Evolutionary conservation across 2,113 vertebrate genomes (phyloP), one percentile per base, ranked within the genome.

Genomic region (Neogobius melanostomus): DNA sequence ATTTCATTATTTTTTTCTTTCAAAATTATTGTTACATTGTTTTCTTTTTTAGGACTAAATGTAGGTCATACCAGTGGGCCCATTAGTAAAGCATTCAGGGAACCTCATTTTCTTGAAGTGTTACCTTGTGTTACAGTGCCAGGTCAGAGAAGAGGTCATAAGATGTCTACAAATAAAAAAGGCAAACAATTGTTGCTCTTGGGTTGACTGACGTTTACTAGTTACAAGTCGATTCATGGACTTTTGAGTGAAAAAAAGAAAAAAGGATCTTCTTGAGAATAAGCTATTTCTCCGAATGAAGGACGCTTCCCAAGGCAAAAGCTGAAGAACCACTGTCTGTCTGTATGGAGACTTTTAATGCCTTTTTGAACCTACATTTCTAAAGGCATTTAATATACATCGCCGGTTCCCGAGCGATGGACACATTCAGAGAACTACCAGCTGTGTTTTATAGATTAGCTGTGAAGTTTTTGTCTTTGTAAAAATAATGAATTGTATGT

Each of bases 381-480:
- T 88, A 85, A 42, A 56, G 82, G 84, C 66, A 6, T 71, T 64
- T n/a, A 61, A 74, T 82, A 76, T 66, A 72, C 66, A 69, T 76
- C 42, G 11, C 79, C 72, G 21, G 71, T 76, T 50, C 80, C 69
- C 43, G 71, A 81, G 56, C 46, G 78, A 76, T 45, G 46, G 68
- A 80, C 28, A 7, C 66, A 7, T 69, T 74, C 66, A 66, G 82
- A 69, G 79, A 88, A 86, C 87, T 77, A 87, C 86, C 77, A 67
- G 81, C 83, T 87, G 83, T 88, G 84, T 91, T 92, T 88, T 90
- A 74, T 91, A 93, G 89, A 75, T 68, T 92, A 92, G 88, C 70
- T 64, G 57, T 72, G n/a, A 72, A 79, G 81, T 72, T 80, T 72
- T 67, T 75, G 64, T 82, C 47, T 72, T 88, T 86, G 80, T 91